These are phyloP conservation scores for Athene noctua DNA, from an alignment of 2,113 vertebrate genomes.

Conservation along the genomic window DNA sequence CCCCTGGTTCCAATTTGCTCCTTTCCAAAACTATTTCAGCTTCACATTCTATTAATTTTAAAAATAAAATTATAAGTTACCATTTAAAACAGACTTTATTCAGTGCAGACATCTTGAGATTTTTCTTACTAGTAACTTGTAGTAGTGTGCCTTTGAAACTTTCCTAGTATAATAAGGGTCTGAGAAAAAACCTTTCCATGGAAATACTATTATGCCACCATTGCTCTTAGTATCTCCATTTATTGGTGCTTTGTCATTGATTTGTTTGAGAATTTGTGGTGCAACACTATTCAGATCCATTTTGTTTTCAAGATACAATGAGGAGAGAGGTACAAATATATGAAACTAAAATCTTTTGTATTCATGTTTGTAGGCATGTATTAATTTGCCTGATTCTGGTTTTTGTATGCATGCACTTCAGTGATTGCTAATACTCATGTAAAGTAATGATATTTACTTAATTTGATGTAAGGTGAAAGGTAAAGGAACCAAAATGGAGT, in stretches of 20 bases:
- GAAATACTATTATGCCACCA: neutral
- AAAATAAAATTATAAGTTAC: conserved; percentile 61
- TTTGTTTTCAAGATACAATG: neutral
- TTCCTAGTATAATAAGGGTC: neutral
- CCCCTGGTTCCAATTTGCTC: neutral
- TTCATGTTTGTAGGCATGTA: neutral
- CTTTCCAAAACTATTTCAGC: conserved; percentile 45
- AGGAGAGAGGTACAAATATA: neutral
- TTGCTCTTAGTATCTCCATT: neutral
- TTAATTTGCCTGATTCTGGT: neutral
- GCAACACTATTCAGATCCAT: neutral
- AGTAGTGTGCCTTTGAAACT: neutral
- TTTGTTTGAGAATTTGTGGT: neutral
- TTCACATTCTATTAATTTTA: conserved; percentile 39
- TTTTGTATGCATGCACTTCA: neutral
- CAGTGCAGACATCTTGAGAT: conserved; percentile 19
- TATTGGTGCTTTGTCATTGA: neutral
- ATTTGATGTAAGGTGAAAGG: neutral
- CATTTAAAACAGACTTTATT: conserved; percentile 47
- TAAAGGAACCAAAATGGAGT: neutral
- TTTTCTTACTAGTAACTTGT: conserved; percentile 12
- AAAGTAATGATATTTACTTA: neutral
- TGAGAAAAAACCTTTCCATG: neutral
- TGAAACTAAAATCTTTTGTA: neutral
- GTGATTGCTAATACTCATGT: neutral